Evolutionary conservation across 1,140 invertebrate species (phyloP).

Genomic region (Leptinotarsa undecemlineata): DNA sequence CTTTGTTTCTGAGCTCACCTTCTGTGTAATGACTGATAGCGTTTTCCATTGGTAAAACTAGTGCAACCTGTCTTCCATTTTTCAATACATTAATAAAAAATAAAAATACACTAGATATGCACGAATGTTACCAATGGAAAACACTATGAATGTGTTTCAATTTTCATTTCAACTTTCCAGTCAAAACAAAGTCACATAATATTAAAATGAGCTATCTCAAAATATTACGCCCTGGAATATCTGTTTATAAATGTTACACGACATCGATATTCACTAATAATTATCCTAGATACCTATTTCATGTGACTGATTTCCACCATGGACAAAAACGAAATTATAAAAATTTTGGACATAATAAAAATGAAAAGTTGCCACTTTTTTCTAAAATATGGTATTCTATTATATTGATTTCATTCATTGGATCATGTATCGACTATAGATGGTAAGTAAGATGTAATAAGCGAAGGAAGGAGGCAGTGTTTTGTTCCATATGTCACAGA

Average conservation of each 20-base stretch:
- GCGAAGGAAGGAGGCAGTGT: no score
- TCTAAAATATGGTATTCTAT: slow-evolving; percentile 55
- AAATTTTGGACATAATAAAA: slow-evolving; percentile 61
- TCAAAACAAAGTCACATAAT: neutral
- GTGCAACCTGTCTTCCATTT: no score
- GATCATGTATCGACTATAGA: slow-evolving; percentile 55
- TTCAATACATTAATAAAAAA: no score
- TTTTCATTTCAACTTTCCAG: neutral
- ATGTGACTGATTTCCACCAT: slow-evolving; percentile 4
- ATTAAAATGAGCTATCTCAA: slow-evolving; percentile 16
- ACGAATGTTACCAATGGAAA: no score
- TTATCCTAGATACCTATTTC: neutral
- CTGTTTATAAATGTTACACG: slow-evolving; percentile 2
- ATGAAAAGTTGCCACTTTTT: slow-evolving; percentile 46
- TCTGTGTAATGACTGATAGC: no score
- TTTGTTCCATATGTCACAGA: no score
- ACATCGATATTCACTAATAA: slow-evolving; percentile 4
- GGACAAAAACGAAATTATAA: slow-evolving; percentile 52
- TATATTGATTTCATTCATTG: slow-evolving; percentile 49
- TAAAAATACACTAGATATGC: no score
- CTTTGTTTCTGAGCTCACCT: no score
- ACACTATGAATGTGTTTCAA: neutral
- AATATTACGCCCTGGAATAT: slow-evolving; percentile 11
- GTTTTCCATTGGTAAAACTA: no score
- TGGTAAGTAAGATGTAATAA: slow-evolving; percentile 29